These are phyloP conservation scores for Mormoops blainvillei DNA, from an alignment of 2,113 vertebrate genomes.

Conservation along the genomic window DNA sequence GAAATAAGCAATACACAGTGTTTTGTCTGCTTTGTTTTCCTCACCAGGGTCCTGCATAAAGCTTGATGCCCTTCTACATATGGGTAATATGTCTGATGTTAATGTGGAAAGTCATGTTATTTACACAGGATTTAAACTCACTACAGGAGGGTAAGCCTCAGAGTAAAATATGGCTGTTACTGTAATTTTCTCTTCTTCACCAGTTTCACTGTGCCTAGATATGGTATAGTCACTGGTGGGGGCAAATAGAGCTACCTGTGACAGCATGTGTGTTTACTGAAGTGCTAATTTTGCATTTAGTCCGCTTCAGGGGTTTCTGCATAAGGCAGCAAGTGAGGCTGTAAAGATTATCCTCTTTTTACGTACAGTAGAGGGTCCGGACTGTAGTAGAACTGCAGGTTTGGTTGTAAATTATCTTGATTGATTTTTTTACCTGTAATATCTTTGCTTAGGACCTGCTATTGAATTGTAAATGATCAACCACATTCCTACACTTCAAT, in stretches of 20 bases:
- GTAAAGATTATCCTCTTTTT: not conserved
- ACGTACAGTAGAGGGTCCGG: not conserved
- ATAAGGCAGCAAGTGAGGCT: not conserved
- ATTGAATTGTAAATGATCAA: not conserved
- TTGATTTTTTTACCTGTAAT: not conserved
- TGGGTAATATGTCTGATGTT: not conserved
- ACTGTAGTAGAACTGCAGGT: not conserved
- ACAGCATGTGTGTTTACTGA: not conserved
- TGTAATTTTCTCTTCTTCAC: constrained; percentile 70
- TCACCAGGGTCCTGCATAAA: not conserved
- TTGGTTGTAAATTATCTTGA: not conserved
- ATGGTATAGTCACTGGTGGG: constrained; percentile 54
- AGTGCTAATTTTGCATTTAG: constrained; percentile 9
- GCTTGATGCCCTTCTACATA: not conserved
- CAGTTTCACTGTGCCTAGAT: constrained; percentile 61
- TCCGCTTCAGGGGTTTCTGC: not conserved
- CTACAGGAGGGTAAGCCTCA: not conserved
- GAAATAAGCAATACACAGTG: not conserved
- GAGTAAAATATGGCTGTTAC: constrained; percentile 43
- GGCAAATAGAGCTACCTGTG: constrained; percentile 42
- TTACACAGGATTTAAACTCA: constrained; percentile 54
- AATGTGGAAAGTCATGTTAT: constrained; percentile 59
- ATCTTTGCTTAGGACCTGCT: not conserved
- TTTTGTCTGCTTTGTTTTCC: not conserved
- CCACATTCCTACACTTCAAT: not conserved